These are phyloP conservation scores for Meliscaeva auricollis DNA, from an alignment of 2,888 invertebrate species.

Conservation along the genomic window DNA sequence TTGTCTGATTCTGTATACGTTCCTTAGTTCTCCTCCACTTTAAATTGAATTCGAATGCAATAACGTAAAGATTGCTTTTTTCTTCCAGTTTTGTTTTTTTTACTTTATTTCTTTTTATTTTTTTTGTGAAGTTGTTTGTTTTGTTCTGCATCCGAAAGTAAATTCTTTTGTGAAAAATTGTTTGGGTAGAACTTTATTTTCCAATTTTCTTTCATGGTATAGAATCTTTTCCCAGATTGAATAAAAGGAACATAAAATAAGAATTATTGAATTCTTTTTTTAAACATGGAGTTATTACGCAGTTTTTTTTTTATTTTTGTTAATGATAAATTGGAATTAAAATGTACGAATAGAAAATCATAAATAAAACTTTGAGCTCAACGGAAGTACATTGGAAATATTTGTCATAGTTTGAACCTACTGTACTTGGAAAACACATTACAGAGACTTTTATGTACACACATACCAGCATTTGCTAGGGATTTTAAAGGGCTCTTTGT, in stretches of 20 bases:
- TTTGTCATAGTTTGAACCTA: too few relatives aligned
- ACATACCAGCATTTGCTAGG: too few relatives aligned
- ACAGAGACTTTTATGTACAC: too few relatives aligned
- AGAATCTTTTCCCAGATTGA: slow-evolving; percentile 36
- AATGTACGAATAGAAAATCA: too few relatives aligned
- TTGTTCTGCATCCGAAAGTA: slow-evolving; percentile 68
- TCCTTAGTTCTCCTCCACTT: slow-evolving; percentile 43
- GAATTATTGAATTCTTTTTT: slow-evolving; percentile 21
- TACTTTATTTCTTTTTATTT: slow-evolving; percentile 1
- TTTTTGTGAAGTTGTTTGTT: slow-evolving; percentile 46
- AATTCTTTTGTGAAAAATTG: slow-evolving; percentile 72
- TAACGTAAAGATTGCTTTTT: slow-evolving; percentile 72
- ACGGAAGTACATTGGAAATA: too few relatives aligned
- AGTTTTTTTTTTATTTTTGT: neutral
- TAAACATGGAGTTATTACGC: slow-evolving; percentile 21
- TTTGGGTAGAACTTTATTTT: slow-evolving; percentile 57
- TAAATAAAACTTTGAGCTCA: too few relatives aligned
- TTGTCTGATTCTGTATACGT: slow-evolving; percentile 51
- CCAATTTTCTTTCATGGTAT: slow-evolving; percentile 52
- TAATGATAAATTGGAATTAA: too few relatives aligned
- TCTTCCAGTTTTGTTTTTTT: slow-evolving; percentile 18
- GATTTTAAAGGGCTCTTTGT: too few relatives aligned
- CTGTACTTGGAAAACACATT: too few relatives aligned
- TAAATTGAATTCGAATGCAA: slow-evolving; percentile 75
- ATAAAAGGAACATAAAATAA: slow-evolving; percentile 25